Evolutionary conservation across 2,797 vertebrate species (phyloP), one percentile per base, ranked within the genome.

Genomic region (Chiroxiphia lanceolata): DNA sequence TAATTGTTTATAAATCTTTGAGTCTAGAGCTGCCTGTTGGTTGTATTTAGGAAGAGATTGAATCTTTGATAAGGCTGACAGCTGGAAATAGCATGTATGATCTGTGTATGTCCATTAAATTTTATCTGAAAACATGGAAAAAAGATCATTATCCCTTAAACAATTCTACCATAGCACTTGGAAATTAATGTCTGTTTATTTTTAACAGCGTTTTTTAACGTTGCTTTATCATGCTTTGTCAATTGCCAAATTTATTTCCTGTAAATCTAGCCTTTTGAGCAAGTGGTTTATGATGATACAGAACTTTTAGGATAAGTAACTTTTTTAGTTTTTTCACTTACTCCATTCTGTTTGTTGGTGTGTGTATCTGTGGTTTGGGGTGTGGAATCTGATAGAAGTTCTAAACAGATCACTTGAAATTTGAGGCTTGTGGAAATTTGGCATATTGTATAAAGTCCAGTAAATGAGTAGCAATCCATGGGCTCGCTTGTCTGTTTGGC

Each of bases 331-430:
- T 54, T 26, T 60, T 93, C 16, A 12, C 15, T 88, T 75, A 57
- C 1, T 91, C 5, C 0, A 0, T 68, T 87, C 40, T 53, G 5
- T 74, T 8, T 53, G 5, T 74, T 8, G 1, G 19, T 74, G 5
- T 3, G 0, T 19, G 4, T 80, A 10, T 57, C 34, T 50, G 33
- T 42, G 85, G 22, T 64, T 74, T 83, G 82, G 34, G 27, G 8
- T 71, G 26, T 21, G 57, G 47, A 71, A 61, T 69, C 50, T 65
- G 64, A 60, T 63, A 42, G 4, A 60, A 27, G 12, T 74, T 82
- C 60, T 80, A 45, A 91, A 61, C n/a, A 59, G 72, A 82, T 56
- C 16, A 54, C 15, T n/a, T 83, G 48, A 69, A 87, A 57, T 18
- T 60, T 74, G 19, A 56, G 13, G n/a, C 23, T 85, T 40, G 15